Percentiles rank a stretch among this genome's conserved stretches.
These are phyloP conservation scores for Tachysurus fulvidraco DNA, from an alignment of 2,113 vertebrate genomes.

Conservation along the genomic window DNA sequence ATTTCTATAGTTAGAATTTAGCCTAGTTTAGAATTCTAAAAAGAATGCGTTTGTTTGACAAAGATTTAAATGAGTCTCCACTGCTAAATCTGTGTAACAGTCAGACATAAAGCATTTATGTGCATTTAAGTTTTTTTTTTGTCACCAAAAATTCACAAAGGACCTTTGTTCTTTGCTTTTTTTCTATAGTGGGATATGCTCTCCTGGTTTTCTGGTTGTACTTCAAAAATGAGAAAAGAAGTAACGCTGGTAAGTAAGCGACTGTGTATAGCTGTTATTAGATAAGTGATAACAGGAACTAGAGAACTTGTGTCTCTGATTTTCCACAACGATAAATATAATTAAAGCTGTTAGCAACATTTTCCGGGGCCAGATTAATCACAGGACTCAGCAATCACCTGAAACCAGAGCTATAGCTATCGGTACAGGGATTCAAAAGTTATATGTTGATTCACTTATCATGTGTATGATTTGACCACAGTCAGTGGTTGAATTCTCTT, in stretches of 20 bases:
- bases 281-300: neutral
- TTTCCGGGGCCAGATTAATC: too few relatives aligned
- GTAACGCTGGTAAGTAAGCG: neutral
- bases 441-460: too few relatives aligned
- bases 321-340: neutral
- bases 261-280: neutral
- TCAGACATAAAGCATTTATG: neutral
- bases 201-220: neutral
- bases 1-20: neutral
- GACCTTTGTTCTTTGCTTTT: neutral
- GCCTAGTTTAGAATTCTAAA: neutral
- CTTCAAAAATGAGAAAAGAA: neutral
- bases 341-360: too few relatives aligned
- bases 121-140: neutral
- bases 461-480: too few relatives aligned
- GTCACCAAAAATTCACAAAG: neutral
- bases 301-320: neutral
- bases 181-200: neutral
- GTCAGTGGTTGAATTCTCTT: too few relatives aligned
- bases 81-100: neutral
- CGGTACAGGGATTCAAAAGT: too few relatives aligned
- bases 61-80: neutral
- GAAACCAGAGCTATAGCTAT: too few relatives aligned
- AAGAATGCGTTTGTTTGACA: neutral
- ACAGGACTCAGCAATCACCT: too few relatives aligned